A percentile compares a stretch with the other conserved stretches of the same genome.
These are phyloP conservation scores for Morpho deidamia DNA, from an alignment of 2,888 invertebrate species.

Conservation along the genomic window DNA sequence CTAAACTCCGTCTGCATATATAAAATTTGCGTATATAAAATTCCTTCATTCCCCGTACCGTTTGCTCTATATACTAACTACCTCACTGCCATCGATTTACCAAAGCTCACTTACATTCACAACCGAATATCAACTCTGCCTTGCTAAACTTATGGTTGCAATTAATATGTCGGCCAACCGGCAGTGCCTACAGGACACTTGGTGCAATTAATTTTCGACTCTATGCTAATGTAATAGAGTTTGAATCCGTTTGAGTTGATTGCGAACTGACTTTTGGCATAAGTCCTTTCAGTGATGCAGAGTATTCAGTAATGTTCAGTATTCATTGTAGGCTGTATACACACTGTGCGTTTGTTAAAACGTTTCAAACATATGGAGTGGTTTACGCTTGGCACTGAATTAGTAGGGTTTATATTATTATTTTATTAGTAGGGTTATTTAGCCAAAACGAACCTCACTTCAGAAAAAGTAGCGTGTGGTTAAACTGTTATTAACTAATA, in stretches of 20 bases:
- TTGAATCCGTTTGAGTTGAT: conserved; percentile 5
- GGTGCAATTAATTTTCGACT: conserved; percentile 10
- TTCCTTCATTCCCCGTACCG: background rate
- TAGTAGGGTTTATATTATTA: no score
- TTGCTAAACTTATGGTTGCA: conserved; percentile 16
- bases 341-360: background rate
- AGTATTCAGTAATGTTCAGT: conserved; percentile 5
- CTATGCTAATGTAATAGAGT: conserved; percentile 10
- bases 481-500: no score
- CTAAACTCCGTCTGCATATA: background rate
- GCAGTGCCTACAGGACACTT: background rate
- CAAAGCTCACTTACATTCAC: conserved; percentile 10
- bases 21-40: conserved; percentile 1
- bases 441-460: no score
- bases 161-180: conserved; percentile 18
- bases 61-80: conserved; percentile 9
- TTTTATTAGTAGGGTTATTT: no score
- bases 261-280: conserved; percentile 1
- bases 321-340: conserved; percentile 13
- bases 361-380: background rate
- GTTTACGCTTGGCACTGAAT: no score
- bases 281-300: background rate
- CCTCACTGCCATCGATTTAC: conserved; percentile 7
- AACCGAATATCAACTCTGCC: conserved; percentile 21
- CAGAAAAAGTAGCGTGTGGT: no score